These are phyloP conservation scores for Leptopilina myrica DNA, from an alignment of 2,888 invertebrate species.

Conservation along the genomic window DNA sequence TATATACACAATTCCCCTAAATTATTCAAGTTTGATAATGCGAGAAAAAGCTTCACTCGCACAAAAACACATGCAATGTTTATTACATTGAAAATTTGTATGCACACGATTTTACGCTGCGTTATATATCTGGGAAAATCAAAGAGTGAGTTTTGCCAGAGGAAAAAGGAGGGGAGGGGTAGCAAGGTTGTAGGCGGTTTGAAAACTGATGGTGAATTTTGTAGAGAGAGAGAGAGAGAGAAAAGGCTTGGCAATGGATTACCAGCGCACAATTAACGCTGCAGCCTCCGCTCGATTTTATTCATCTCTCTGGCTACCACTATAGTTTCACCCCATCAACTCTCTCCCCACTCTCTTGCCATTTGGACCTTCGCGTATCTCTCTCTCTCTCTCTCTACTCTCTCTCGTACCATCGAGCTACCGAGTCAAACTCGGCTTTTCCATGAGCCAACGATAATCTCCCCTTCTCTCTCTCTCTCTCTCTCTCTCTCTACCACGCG, in stretches of 20 bases:
- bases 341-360: not conserved
- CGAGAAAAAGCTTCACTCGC: no score
- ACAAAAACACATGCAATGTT: not conserved
- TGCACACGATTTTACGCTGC: slow-evolving; percentile 16
- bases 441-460: slow-evolving; percentile 67
- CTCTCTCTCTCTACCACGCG: slow-evolving; percentile 38
- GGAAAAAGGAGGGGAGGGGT: not conserved
- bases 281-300: slow-evolving; percentile 68
- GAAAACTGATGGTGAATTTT: not conserved
- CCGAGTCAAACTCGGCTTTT: slow-evolving; percentile 74
- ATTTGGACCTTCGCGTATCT: not conserved
- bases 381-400: no score
- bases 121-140: slow-evolving; percentile 30
- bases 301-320: slow-evolving; percentile 58
- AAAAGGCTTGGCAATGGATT: slow-evolving; percentile 61
- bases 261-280: slow-evolving; percentile 68
- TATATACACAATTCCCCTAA: no score
- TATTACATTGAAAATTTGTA: slow-evolving; percentile 19
- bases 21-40: no score
- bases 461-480: slow-evolving; percentile 47
- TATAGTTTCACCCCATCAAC: slow-evolving; percentile 43
- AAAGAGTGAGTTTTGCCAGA: not conserved
- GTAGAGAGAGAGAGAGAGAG: slow-evolving; percentile 33
- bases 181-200: no score
- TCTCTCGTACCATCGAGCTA: slow-evolving; percentile 44